Percentiles rank a stretch among this genome's conserved stretches.
Conservation (phyloP, 1,140 invertebrate species). For the Archegozetes longisetosus region DNA sequence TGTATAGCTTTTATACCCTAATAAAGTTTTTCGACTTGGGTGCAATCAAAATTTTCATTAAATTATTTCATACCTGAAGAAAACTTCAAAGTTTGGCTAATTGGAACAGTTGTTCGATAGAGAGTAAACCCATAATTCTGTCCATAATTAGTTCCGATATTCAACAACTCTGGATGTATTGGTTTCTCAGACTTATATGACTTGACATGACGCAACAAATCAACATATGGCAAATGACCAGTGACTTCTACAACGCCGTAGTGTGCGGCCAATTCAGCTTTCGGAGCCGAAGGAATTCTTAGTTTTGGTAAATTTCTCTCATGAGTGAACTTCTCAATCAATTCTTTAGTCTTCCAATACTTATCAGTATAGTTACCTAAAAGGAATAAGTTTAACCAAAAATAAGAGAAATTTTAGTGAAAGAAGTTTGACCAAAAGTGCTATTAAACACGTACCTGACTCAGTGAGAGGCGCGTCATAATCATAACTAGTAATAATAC, state of each 20-base stretch:
- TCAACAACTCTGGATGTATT: neutral
- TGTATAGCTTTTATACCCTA: too few relatives aligned
- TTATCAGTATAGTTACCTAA: constrained; percentile 33
- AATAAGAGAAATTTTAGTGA: constrained; percentile 32
- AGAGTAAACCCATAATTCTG: constrained; percentile 3
- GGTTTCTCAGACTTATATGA: neutral
- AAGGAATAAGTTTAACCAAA: too few relatives aligned
- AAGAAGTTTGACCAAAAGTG: constrained; percentile 39
- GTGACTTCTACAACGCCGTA: neutral
- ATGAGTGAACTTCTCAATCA: constrained; percentile 25
- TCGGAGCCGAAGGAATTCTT: neutral
- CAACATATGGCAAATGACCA: neutral
- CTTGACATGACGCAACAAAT: neutral
- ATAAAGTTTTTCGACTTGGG: too few relatives aligned
- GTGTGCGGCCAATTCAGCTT: neutral
- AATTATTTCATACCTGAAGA: neutral
- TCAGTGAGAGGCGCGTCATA: constrained; percentile 68
- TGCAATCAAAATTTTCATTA: neutral
- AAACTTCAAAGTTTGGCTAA: neutral
- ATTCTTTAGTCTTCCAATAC: constrained; percentile 29
- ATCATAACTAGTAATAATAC: constrained; percentile 60
- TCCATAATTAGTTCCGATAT: neutral
- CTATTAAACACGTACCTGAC: constrained; percentile 63
- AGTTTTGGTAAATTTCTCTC: constrained; percentile 27
- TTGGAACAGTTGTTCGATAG: neutral